Evolutionary conservation across 2,888 invertebrate genomes (phyloP).

Genomic region (Girardia tigrina): DNA sequence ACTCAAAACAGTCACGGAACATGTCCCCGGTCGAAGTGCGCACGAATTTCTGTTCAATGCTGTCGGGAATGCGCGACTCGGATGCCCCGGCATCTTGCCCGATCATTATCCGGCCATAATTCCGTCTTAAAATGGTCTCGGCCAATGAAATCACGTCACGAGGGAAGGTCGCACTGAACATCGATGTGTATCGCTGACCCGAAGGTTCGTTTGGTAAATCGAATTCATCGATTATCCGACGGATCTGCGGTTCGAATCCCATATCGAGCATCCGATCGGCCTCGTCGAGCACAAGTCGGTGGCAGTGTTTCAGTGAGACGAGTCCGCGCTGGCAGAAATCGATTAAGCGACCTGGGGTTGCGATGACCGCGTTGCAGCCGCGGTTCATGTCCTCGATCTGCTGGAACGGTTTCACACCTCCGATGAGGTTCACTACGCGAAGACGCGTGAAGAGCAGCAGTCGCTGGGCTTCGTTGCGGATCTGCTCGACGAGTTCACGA

Average conservation of each 20-base stretch:
- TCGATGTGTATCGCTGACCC: background rate
- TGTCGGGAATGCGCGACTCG: background rate
- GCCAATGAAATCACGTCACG: background rate
- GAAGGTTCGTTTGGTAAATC: background rate
- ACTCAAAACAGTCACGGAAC: background rate
- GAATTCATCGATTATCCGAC: background rate
- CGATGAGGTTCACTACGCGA: background rate
- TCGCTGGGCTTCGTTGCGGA: background rate
- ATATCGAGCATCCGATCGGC: background rate
- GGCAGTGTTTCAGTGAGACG: constrained; percentile 8
- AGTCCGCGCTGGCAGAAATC: background rate
- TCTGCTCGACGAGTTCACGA: constrained; percentile 15
- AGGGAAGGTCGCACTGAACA: background rate
- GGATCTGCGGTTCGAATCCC: constrained; percentile 15
- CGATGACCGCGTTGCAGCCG: background rate
- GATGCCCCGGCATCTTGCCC: background rate
- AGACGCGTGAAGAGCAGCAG: constrained; percentile 9
- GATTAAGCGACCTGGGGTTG: constrained; percentile 25
- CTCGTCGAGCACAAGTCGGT: background rate
- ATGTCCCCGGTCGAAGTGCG: background rate
- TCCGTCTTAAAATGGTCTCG: background rate
- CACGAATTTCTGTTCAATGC: background rate
- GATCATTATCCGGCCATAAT: background rate
- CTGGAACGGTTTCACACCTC: background rate
- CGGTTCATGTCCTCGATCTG: background rate